phyloP scores from a whole-genome alignment of 1,140 invertebrate genomes.

The Parapsyche elsis region DNA sequence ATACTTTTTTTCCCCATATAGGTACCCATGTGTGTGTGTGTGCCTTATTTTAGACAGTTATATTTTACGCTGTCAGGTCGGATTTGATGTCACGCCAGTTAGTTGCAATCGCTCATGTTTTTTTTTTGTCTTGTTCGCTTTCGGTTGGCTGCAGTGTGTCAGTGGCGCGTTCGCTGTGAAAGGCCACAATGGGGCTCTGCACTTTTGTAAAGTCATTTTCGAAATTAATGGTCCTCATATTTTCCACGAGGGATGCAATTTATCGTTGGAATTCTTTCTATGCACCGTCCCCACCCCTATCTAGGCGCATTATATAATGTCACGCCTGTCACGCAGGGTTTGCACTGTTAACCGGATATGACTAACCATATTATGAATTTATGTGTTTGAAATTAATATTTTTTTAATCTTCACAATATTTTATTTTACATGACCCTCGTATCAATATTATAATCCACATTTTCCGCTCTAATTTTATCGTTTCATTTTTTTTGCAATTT shows the following conservation, averaged over 20 bases:
- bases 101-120: background rate
- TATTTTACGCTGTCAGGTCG: conserved; percentile 54
- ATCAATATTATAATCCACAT: too few relatives aligned
- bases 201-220: conserved; percentile 26
- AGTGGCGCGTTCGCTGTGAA: background rate
- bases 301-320: background rate
- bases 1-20: background rate
- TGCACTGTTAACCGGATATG: too few relatives aligned
- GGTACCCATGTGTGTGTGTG: background rate
- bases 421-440: too few relatives aligned
- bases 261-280: conserved; percentile 8
- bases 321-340: background rate
- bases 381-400: background rate
- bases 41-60: conserved; percentile 44
- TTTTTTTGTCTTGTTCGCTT: background rate
- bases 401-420: too few relatives aligned
- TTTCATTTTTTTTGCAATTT: too few relatives aligned
- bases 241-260: conserved; percentile 10
- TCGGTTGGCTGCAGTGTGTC: background rate
- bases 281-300: background rate
- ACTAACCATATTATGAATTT: background rate
- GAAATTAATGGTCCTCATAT: conserved; percentile 26
- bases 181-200: conserved; percentile 7
- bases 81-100: conserved; percentile 46
- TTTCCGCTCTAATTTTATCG: too few relatives aligned